Evolutionary conservation across 2,113 vertebrate species (phyloP).

Genomic region (Scophthalmus maximus): DNA sequence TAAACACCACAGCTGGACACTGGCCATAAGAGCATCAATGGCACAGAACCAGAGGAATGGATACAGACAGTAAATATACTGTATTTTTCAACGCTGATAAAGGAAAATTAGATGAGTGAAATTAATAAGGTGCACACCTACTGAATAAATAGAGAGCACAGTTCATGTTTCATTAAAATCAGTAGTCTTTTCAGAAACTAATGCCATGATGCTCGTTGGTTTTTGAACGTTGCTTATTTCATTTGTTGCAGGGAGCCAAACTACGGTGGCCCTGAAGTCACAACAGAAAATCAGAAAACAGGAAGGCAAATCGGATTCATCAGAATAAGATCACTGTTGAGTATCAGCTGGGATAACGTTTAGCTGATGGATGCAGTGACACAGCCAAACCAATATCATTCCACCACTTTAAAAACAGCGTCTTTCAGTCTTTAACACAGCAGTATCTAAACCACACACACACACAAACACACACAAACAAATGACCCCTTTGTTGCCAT

Average conservation of each 20-base stretch:
- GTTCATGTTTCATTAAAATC: too few relatives aligned
- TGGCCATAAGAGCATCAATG: neutral
- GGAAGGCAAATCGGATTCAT: too few relatives aligned
- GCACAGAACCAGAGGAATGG: neutral
- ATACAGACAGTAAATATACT: neutral
- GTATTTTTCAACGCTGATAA: neutral
- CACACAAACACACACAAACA: too few relatives aligned
- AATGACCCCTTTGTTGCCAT: too few relatives aligned
- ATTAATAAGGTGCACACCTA: neutral
- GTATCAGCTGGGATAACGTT: neutral
- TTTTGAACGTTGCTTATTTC: neutral
- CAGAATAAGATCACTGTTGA: neutral
- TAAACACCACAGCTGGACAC: slow-evolving; percentile 38
- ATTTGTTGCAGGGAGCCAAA: neutral
- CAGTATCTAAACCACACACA: neutral
- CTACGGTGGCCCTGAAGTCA: too few relatives aligned
- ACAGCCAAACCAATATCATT: neutral
- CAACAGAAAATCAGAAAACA: too few relatives aligned
- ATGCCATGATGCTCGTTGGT: too few relatives aligned
- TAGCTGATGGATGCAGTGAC: neutral
- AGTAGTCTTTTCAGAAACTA: too few relatives aligned
- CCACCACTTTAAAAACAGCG: neutral
- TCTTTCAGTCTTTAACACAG: too few relatives aligned
- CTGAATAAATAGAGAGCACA: too few relatives aligned
- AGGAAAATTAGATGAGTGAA: neutral